Conservation (phyloP, 2,113 vertebrate genomes). For the Sceloporus undulatus region DNA sequence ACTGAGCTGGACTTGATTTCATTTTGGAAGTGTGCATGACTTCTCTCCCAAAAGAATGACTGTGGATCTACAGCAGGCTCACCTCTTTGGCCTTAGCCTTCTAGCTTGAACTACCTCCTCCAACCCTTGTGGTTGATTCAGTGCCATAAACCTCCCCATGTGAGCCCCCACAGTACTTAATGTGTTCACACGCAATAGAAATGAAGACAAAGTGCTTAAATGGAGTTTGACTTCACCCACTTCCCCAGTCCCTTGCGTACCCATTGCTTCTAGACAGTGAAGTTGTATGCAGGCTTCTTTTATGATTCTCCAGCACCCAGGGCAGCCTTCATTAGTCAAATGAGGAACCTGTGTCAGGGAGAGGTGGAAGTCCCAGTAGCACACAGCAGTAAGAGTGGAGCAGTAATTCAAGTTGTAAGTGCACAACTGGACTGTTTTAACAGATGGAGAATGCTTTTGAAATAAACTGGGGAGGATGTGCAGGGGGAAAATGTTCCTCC, state of each 20-base stretch:
- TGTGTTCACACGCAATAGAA: not conserved
- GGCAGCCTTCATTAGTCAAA: slow-evolving; percentile 45
- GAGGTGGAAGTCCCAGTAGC: slow-evolving; percentile 14
- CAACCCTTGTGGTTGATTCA: not conserved
- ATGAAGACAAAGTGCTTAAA: not conserved
- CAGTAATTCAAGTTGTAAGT: slow-evolving; percentile 65
- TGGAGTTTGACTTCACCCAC: not conserved
- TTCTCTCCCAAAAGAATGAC: not conserved
- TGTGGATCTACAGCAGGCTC: not conserved
- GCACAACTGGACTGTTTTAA: slow-evolving; percentile 73
- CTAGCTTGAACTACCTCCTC: not conserved
- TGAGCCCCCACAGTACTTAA: no score
- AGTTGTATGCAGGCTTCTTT: slow-evolving; percentile 37
- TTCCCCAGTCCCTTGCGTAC: not conserved
- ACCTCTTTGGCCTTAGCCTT: not conserved
- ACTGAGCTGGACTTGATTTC: not conserved
- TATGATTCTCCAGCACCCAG: slow-evolving; percentile 5
- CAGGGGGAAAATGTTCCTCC: slow-evolving; percentile 63
- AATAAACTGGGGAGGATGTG: slow-evolving; percentile 66
- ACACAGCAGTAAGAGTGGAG: slow-evolving; percentile 59
- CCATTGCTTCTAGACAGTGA: not conserved
- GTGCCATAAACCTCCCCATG: no score
- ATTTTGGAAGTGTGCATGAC: no score
- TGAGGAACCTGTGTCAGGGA: slow-evolving; percentile 54
- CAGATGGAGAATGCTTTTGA: slow-evolving; percentile 76